These are phyloP conservation scores for Campoletis raptor DNA, from an alignment of 2,888 invertebrate genomes.

Conservation along the genomic window DNA sequence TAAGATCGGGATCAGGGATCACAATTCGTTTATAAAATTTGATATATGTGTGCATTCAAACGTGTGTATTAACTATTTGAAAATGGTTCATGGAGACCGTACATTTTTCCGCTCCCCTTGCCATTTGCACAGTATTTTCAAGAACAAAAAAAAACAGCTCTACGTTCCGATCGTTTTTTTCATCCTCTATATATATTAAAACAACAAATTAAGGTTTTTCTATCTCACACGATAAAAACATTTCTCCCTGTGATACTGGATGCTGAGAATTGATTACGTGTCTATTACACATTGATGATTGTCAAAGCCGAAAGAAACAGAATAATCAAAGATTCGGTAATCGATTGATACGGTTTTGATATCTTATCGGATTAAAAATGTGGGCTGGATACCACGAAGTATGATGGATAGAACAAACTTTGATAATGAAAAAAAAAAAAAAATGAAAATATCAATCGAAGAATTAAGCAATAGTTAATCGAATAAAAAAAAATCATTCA, in stretches of 20 bases:
- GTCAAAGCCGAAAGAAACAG: not conserved
- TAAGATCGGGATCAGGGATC: constrained; percentile 74
- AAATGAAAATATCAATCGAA: not conserved
- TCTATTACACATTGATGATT: not conserved
- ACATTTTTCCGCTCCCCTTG: constrained; percentile 71
- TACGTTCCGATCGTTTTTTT: not conserved
- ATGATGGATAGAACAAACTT: not conserved
- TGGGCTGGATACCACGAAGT: not conserved
- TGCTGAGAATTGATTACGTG: not conserved
- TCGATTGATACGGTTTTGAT: not conserved
- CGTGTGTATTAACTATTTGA: not conserved
- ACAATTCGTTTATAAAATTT: constrained; percentile 64
- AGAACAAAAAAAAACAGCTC: not conserved
- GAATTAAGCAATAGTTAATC: no score
- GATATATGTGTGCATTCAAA: not conserved
- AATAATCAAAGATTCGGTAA: constrained; percentile 11
- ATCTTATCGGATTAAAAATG: constrained; percentile 14
- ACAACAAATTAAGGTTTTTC: not conserved
- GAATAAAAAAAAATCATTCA: not conserved
- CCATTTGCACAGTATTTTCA: constrained; percentile 17
- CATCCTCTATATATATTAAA: not conserved
- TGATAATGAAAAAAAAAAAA: not conserved
- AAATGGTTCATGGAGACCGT: constrained; percentile 64
- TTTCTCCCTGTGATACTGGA: not conserved
- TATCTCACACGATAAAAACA: not conserved